Conservation (phyloP, 2,797 vertebrate genomes). For the Micrastur ruficollis region DNA sequence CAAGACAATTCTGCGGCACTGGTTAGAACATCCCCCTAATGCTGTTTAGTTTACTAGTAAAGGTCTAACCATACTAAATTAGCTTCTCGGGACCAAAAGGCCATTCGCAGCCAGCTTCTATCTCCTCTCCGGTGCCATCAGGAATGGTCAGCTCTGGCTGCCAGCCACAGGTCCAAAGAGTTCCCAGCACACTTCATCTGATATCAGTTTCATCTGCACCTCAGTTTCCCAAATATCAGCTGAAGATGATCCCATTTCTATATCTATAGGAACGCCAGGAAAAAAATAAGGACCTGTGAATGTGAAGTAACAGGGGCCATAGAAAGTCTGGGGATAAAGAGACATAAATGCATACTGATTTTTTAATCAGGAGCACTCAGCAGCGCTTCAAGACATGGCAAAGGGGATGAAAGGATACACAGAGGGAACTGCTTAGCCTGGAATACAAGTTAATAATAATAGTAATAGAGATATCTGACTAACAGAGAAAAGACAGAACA, state of each 20-base stretch:
- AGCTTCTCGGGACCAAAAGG: background rate
- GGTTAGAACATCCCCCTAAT: background rate
- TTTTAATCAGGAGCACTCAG: background rate
- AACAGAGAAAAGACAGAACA: conserved; percentile 24
- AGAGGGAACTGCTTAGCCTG: background rate
- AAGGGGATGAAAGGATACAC: background rate
- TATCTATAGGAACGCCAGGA: background rate
- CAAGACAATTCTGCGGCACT: background rate
- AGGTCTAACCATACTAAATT: background rate
- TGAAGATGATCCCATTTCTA: background rate
- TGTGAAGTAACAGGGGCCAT: background rate
- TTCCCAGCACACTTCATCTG: background rate
- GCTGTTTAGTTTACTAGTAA: background rate
- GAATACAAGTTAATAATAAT: conserved; percentile 30
- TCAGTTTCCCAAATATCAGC: background rate
- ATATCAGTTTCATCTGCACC: background rate
- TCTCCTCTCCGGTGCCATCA: background rate
- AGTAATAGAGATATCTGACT: conserved; percentile 16
- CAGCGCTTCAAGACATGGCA: background rate
- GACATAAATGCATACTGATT: background rate
- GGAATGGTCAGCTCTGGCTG: background rate
- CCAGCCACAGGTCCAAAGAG: background rate
- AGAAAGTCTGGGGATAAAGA: background rate
- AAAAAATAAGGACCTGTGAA: background rate
- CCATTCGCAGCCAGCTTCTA: background rate